phyloP scores from a whole-genome alignment of 1,140 invertebrate species.

The Sminthurinus signatus region DNA sequence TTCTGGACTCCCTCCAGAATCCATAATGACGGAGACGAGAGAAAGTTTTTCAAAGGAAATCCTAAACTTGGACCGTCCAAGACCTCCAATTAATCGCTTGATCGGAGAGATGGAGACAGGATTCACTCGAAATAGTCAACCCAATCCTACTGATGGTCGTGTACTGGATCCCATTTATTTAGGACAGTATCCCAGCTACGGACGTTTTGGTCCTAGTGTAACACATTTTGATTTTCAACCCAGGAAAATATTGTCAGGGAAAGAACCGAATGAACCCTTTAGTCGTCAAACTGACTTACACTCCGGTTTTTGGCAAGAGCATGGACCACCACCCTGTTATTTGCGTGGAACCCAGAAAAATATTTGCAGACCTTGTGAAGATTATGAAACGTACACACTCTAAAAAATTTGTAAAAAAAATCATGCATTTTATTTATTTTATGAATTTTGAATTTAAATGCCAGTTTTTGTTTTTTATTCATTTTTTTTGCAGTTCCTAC shows the following conservation, averaged over 20 bases:
- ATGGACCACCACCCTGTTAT: not conserved
- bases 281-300: not conserved
- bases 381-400: not conserved
- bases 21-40: not conserved
- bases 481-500: not conserved
- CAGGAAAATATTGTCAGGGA: not conserved
- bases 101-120: constrained; percentile 2
- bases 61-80: not conserved
- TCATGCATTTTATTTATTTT: too few relatives aligned
- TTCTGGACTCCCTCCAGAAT: not conserved
- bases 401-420: too few relatives aligned
- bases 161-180: not conserved
- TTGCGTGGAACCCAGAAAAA: not conserved
- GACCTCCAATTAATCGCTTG: not conserved
- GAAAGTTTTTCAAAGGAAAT: not conserved
- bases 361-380: not conserved
- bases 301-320: constrained; percentile 1
- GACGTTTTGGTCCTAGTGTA: not conserved
- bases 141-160: constrained; percentile 2
- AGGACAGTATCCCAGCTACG: not conserved
- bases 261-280: not conserved
- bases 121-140: constrained; percentile 1
- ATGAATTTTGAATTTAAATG: too few relatives aligned
- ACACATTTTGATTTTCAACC: not conserved
- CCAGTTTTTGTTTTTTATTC: too few relatives aligned